Percentiles rank a stretch among this genome's conserved stretches.
These are phyloP conservation scores for Patella caerulea DNA, from an alignment of 2,888 invertebrate genomes.

Conservation along the genomic window DNA sequence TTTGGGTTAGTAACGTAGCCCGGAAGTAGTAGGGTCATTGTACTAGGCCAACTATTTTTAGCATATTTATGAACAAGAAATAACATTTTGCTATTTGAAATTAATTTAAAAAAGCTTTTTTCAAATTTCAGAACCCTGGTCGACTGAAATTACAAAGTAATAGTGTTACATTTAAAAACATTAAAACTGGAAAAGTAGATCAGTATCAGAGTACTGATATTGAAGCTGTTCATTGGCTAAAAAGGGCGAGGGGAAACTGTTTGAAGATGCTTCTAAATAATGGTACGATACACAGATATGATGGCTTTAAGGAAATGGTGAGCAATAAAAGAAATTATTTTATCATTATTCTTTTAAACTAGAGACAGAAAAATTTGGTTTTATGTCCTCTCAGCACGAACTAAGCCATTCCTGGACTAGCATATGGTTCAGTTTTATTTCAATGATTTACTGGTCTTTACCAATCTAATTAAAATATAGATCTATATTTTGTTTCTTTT, in stretches of 20 bases:
- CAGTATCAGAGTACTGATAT: constrained; percentile 88
- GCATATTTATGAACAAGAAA: not conserved
- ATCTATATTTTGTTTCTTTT: no score
- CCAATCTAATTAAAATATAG: no score
- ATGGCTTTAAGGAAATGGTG: constrained; percentile 92
- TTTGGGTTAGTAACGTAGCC: no score
- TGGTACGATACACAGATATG: constrained; percentile 90
- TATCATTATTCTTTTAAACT: no score
- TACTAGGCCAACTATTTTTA: not conserved
- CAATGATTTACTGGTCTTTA: no score
- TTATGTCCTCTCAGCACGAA: no score
- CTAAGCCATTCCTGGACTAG: no score
- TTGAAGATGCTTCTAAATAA: constrained; percentile 90
- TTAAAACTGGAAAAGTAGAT: constrained; percentile 96
- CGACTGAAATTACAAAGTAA: constrained; percentile 92
- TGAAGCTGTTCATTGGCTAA: constrained; percentile 91
- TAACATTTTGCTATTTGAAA: not conserved
- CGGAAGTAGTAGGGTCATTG: no score
- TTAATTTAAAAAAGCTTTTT: not conserved
- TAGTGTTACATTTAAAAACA: constrained; percentile 92
- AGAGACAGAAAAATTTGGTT: no score
- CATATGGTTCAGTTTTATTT: no score
- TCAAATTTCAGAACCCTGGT: constrained; percentile 83
- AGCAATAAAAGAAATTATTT: constrained; percentile 57
- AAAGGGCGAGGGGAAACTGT: constrained; percentile 91